A percentile compares a stretch with the other conserved stretches of the same genome.
Evolutionary conservation across 2,797 vertebrate genomes (phyloP).

Genomic region (Rhadinocentrus ornatus): DNA sequence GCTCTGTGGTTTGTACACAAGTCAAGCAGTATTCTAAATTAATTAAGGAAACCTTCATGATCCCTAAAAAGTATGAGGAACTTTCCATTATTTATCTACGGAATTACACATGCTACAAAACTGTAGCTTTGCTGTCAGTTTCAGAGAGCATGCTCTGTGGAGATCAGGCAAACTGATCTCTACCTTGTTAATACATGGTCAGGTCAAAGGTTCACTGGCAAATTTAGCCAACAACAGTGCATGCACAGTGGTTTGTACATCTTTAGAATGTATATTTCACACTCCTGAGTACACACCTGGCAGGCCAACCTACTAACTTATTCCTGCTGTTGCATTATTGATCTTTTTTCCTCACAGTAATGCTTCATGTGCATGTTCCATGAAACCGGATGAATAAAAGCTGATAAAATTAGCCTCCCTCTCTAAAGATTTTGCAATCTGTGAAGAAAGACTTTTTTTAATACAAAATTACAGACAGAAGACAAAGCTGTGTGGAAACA

Average conservation of each 20-base stretch:
- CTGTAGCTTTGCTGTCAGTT: too few species aligned
- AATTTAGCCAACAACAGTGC: too few species aligned
- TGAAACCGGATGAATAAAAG: background rate
- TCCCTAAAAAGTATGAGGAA: too few species aligned
- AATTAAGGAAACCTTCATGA: too few species aligned
- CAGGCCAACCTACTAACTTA: background rate
- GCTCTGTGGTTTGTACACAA: too few species aligned
- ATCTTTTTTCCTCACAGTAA: background rate
- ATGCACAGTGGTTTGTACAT: background rate
- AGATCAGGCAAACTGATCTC: too few species aligned
- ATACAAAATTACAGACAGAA: background rate
- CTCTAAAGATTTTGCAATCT: background rate
- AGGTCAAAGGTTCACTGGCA: too few species aligned
- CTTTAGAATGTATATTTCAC: background rate
- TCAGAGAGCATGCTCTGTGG: too few species aligned
- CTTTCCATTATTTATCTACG: too few species aligned
- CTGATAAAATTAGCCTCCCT: background rate
- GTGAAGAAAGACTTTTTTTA: background rate
- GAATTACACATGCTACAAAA: too few species aligned
- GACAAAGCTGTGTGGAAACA: background rate
- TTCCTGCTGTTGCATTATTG: background rate
- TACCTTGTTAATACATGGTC: too few species aligned
- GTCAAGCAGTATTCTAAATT: too few species aligned
- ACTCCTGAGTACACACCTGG: constrained; percentile 1
- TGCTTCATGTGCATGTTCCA: background rate